Percentiles rank a stretch among this genome's conserved stretches.
Evolutionary conservation across 2,888 invertebrate species (phyloP).

Genomic region (Limenitis camilla): DNA sequence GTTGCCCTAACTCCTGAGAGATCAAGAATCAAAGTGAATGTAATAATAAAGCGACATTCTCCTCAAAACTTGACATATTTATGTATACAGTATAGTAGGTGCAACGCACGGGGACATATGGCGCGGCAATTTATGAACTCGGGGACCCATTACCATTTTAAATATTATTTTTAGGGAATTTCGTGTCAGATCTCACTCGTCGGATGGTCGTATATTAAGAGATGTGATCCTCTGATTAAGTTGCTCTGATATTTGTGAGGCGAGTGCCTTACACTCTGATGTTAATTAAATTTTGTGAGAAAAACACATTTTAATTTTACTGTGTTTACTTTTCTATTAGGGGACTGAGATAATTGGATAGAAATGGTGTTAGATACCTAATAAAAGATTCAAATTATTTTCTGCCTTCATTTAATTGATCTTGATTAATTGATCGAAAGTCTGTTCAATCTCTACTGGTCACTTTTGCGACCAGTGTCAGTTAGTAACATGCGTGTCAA

Average conservation of each 20-base stretch:
- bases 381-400: too few relatives aligned
- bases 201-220: conserved; percentile 67
- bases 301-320: conserved; percentile 2
- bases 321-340: not conserved
- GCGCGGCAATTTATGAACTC: conserved; percentile 72
- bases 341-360: too few relatives aligned
- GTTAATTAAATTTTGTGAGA: conserved; percentile 60
- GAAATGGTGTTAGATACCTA: too few relatives aligned
- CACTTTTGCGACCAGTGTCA: too few relatives aligned
- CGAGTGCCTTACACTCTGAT: conserved; percentile 51
- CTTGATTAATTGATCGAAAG: too few relatives aligned
- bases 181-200: conserved; percentile 74
- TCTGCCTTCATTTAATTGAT: too few relatives aligned
- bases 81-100: conserved; percentile 72
- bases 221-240: conserved; percentile 73
- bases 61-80: conserved; percentile 73
- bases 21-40: conserved; percentile 16
- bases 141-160: conserved; percentile 73
- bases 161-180: conserved; percentile 76
- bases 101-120: conserved; percentile 69
- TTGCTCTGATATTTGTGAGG: conserved; percentile 57
- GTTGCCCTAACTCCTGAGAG: not conserved
- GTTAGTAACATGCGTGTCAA: too few relatives aligned
- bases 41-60: conserved; percentile 50
- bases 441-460: too few relatives aligned